phyloP scores from a whole-genome alignment of 2,888 invertebrate species.

The Thyatira batis region DNA sequence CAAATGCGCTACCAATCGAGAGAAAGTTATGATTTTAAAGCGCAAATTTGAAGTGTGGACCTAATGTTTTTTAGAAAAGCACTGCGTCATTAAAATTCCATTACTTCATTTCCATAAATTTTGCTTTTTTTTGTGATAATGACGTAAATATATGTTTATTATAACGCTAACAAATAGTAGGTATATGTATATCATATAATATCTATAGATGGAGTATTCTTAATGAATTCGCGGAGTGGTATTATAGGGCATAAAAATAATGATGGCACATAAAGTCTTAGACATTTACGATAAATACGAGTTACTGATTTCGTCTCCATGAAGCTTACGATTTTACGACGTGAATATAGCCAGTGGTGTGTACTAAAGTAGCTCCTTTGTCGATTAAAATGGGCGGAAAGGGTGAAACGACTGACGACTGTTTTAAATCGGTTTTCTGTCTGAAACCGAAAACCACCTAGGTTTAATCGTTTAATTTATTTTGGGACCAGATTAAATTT shows the following conservation, averaged over 20 bases:
- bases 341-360: conserved; percentile 23
- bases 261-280: conserved; percentile 40
- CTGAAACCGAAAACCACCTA: conserved; percentile 4
- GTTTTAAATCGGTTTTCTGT: conserved; percentile 13
- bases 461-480: background rate
- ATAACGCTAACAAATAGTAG: too few relatives aligned
- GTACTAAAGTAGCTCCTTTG: conserved; percentile 18
- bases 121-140: too few relatives aligned
- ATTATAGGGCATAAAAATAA: conserved; percentile 51
- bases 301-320: conserved; percentile 32
- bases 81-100: too few relatives aligned
- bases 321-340: conserved; percentile 21
- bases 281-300: conserved; percentile 32
- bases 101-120: too few relatives aligned
- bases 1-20: too few relatives aligned
- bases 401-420: conserved; percentile 13
- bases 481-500: background rate
- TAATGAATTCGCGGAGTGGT: conserved; percentile 41
- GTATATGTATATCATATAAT: conserved; percentile 11
- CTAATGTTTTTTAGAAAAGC: too few relatives aligned
- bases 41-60: too few relatives aligned
- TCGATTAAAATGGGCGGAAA: conserved; percentile 20
- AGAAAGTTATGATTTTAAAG: too few relatives aligned
- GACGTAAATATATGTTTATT: too few relatives aligned
- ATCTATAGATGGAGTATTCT: conserved; percentile 31